Base-by-base conservation (phyloP, 2,888 invertebrate species). In the Hydraecia micacea region DNA sequence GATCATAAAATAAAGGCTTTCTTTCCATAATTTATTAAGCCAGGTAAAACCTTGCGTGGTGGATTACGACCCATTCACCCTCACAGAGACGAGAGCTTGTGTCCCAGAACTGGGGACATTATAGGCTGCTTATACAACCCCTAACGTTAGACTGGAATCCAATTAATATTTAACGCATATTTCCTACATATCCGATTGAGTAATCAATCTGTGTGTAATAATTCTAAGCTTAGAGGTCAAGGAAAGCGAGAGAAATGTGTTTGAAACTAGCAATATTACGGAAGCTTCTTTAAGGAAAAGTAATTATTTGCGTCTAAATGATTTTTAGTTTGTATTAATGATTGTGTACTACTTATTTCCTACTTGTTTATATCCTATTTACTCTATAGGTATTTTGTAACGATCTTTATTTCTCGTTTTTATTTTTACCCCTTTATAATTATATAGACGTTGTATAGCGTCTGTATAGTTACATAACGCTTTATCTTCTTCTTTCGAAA, bases 131-230 rank as follows among this genome's bases (percentile, higher is more conserved):
- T 55, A 25, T 18, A 70, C 9, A 65, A 52, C n/a, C n/a, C 46
- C 55, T 42, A 42, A 65, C 68, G 42, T 28, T 46, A 66, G 28
- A 28, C 68, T 60, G n/a, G n/a, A 49, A 76, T 62, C 73, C 63
- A 87, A 77, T 85, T 80, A 82, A 87, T 84, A 87, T 76, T 82
- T 79, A 70, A 84, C 71, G 42, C 66, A 46, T 15, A 69, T 58
- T 55, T 28, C 28, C 42, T 68, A 73, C 52, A 73, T 65, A 82
- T 81, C 62, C 66, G 39, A 73, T 72, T 32, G 9, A 36, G 65
- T 36, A n/a, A 75, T 81, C 67, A 66, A 72, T 73, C 55, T 73
- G 15, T 72, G 60, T 60, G 25, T 65, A 32, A 63, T 39, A 42
- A 55, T 28, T 11, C n/a, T 49, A 52, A 63, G 36, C 36, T 55